These are phyloP conservation scores for Trichechus manatus DNA, from an alignment of 2,113 vertebrate species.

Conservation along the genomic window DNA sequence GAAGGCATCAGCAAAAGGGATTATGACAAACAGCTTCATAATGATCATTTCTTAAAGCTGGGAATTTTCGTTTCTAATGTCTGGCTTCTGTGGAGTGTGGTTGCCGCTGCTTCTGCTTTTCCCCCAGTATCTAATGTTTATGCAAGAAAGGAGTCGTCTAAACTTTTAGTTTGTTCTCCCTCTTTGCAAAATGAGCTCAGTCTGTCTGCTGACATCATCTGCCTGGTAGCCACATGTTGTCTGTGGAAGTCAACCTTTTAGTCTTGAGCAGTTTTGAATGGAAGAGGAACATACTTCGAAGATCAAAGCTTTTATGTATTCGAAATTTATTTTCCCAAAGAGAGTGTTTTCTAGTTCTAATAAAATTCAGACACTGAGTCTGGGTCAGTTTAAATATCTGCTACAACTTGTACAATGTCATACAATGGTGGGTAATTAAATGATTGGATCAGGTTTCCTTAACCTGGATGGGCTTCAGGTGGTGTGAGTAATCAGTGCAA, in stretches of 20 bases:
- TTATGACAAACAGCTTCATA: not conserved
- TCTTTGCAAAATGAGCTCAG: not conserved
- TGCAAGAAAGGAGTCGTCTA: constrained; percentile 11
- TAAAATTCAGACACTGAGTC: constrained; percentile 19
- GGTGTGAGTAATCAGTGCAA: not conserved
- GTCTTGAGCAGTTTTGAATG: not conserved
- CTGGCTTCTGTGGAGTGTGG: constrained; percentile 61
- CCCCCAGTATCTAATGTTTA: not conserved
- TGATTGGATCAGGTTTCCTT: not conserved
- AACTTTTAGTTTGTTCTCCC: not conserved
- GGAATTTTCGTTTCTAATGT: constrained; percentile 63
- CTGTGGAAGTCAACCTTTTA: not conserved
- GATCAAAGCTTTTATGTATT: not conserved
- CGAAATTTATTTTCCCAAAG: not conserved
- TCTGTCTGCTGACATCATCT: not conserved
- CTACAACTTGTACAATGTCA: not conserved
- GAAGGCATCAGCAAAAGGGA: constrained; percentile 69
- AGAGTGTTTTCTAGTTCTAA: not conserved
- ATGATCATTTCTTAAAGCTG: constrained; percentile 57
- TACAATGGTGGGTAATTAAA: not conserved
- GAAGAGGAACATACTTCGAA: not conserved
- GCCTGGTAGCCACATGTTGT: not conserved
- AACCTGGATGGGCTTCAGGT: not conserved
- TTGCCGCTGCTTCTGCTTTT: not conserved
- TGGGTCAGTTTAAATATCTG: constrained; percentile 4